Evolutionary conservation across 2,797 vertebrate genomes (phyloP).

Genomic region (Emydoidea blandingii): DNA sequence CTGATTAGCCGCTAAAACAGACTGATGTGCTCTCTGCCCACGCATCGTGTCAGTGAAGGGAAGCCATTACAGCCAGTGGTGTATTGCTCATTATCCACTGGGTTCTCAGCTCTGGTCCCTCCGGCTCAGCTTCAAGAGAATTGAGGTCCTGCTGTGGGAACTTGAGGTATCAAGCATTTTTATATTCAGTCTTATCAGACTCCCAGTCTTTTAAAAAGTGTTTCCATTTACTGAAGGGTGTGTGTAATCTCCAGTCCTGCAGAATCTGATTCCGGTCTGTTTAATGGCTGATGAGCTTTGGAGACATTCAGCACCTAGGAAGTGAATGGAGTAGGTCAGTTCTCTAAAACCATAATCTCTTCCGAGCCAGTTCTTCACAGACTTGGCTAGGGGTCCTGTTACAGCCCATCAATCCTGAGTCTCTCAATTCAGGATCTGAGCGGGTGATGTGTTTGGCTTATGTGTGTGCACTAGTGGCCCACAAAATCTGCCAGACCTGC

Average conservation of each 20-base stretch:
- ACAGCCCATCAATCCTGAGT: background rate
- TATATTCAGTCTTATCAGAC: background rate
- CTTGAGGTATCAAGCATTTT: background rate
- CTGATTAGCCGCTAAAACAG: slow-evolving; percentile 33
- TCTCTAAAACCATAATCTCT: background rate
- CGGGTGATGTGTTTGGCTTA: background rate
- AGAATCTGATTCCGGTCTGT: accelerated
- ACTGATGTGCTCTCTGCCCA: slow-evolving; percentile 54
- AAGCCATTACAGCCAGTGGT: slow-evolving; percentile 8
- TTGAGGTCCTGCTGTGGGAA: accelerated
- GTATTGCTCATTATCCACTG: background rate
- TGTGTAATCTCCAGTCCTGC: background rate
- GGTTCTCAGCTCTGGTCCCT: background rate
- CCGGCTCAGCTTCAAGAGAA: background rate
- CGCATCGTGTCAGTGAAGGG: background rate
- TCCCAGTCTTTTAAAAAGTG: accelerated
- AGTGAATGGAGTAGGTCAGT: background rate
- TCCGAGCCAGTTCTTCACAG: background rate
- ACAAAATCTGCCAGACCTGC: background rate
- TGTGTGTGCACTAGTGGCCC: background rate
- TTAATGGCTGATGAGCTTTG: background rate
- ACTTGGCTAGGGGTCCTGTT: background rate
- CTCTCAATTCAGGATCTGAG: background rate
- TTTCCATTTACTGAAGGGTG: accelerated
- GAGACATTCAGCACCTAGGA: background rate